Conservation (phyloP, 2,888 invertebrate genomes). For the Digitonthophagus gazella region DNA sequence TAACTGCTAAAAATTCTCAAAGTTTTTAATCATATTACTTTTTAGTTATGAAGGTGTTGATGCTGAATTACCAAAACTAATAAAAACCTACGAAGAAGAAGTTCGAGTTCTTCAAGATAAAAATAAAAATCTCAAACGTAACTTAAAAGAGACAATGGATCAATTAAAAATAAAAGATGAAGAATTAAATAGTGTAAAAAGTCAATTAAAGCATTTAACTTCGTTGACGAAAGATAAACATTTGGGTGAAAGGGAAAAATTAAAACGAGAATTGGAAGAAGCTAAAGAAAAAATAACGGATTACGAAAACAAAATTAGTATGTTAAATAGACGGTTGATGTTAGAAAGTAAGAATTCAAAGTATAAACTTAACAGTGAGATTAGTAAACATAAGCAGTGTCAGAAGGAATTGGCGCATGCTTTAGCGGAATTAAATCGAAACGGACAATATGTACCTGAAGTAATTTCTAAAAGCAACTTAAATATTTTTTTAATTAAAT, state of each 20-base stretch:
- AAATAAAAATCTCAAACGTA: slow-evolving; percentile 65
- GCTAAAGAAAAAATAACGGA: slow-evolving; percentile 56
- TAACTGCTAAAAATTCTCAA: neutral
- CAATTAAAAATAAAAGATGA: slow-evolving; percentile 69
- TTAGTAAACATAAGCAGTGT: slow-evolving; percentile 68
- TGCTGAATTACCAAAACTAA: slow-evolving; percentile 72
- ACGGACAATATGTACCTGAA: neutral
- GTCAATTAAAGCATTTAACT: slow-evolving; percentile 68
- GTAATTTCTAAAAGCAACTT: no score
- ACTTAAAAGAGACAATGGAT: slow-evolving; percentile 62
- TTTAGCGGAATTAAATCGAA: slow-evolving; percentile 59
- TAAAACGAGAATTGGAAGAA: slow-evolving; percentile 62
- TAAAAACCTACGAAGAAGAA: slow-evolving; percentile 78
- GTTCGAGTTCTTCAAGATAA: slow-evolving; percentile 68
- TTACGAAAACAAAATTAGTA: slow-evolving; percentile 63
- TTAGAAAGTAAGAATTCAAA: slow-evolving; percentile 73
- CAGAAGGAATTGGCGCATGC: slow-evolving; percentile 65
- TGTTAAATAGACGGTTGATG: slow-evolving; percentile 66
- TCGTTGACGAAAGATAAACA: slow-evolving; percentile 72
- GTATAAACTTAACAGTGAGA: slow-evolving; percentile 68
- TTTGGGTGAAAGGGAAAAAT: slow-evolving; percentile 71
- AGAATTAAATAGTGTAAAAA: slow-evolving; percentile 62
- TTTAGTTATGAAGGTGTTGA: slow-evolving; percentile 70
- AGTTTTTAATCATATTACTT: slow-evolving; percentile 8
- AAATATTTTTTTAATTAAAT: no score